Evolutionary conservation across 2,113 vertebrate genomes (phyloP).

Genomic region (Pardalotus punctatus): DNA sequence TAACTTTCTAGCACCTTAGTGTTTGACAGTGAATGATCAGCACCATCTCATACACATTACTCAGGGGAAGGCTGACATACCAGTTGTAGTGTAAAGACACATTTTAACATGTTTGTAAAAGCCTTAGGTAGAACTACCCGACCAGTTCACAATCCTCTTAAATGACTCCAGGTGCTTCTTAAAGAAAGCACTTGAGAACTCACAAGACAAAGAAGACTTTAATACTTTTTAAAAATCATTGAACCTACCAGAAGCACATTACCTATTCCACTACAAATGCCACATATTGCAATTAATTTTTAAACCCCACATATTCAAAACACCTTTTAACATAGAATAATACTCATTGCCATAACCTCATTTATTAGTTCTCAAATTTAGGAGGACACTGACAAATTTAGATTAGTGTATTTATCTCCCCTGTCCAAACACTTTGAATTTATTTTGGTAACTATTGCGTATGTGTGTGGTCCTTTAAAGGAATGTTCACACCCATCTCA

Average conservation of each 20-base stretch:
- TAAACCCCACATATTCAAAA: neutral
- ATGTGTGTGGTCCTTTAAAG: neutral
- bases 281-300: neutral
- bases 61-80: neutral
- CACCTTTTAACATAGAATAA: neutral
- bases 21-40: neutral
- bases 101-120: neutral
- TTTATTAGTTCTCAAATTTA: neutral
- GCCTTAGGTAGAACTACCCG: neutral
- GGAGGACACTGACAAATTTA: neutral
- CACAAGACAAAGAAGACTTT: neutral
- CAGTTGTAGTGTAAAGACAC: neutral
- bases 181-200: neutral
- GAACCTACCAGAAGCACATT: neutral
- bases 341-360: neutral
- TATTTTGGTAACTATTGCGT: neutral
- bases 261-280: neutral
- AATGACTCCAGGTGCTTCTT: neutral
- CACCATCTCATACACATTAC: rapidly evolving
- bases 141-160: neutral
- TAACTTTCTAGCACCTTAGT: neutral
- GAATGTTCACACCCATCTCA: neutral
- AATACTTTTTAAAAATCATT: neutral
- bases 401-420: neutral
- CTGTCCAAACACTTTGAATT: neutral